Base-by-base conservation (phyloP, 2,888 invertebrate species). In the Aleiodes leptofemur region DNA sequence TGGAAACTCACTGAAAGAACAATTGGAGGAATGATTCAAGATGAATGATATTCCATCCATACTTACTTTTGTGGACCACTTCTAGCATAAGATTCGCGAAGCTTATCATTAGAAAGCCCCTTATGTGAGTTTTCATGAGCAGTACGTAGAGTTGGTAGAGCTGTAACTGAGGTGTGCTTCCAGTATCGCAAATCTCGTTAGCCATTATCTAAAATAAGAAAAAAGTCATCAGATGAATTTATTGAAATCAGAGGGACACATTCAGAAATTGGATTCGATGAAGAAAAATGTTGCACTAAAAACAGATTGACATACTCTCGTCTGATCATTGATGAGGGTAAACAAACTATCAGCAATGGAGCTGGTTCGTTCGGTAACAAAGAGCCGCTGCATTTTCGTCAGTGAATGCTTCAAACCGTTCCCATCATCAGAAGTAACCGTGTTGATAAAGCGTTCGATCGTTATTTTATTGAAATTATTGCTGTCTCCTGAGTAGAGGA, bases 1-100 rank as follows among this genome's bases (percentile, higher is more conserved):
- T 9, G 11, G 43, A 64, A 64, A 11, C 29, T 34, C n/a, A 64
- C 64, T 64, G 43, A n/a, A n/a, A 43, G 38, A 29, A 43, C 29
- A 29, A 6, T 59, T 59, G 14, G 6, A 55, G 0, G 0, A 55
- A 55, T 55, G 55, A 14, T 7, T 16, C 16, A 6, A n/a, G 11
- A n/a, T 4, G 0, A 55, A 55, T 55, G 14, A 55, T 55, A 11
- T 14, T 6, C n/a, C 14, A 55, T 9, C 1, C 14, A 14, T 55
- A 55, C 55, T 14, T 0, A 55, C 55, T 16, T 14, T 16, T 16
- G 14, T 16, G 55, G 2, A 14, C 2, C 7, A 16, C 16, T 55
- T 55, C 16, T 16, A 55, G 14, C 14, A 55, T 16, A 1, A 55
- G 14, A 55, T 55, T 16, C 14, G 55, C 7, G 8, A 55, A 55